Evolutionary conservation across 2,797 vertebrate species (phyloP).

Genomic region (Sebastes vulpes): DNA sequence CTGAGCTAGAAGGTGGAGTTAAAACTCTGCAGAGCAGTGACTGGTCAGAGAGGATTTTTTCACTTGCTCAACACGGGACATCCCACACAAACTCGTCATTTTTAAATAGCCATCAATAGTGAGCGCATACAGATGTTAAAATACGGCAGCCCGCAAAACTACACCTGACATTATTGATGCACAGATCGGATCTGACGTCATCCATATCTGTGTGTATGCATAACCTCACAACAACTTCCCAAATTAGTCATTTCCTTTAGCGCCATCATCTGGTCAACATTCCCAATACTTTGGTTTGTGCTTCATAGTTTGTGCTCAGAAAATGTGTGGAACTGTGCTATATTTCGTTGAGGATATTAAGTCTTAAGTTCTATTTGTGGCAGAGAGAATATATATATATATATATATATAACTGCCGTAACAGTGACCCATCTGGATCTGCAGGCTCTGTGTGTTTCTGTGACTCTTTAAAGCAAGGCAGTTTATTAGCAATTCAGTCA

Average conservation of each 20-base stretch:
- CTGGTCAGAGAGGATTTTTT: not conserved
- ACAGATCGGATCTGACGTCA: no score
- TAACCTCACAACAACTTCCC: fast-evolving
- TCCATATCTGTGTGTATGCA: no score
- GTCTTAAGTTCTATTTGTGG: not conserved
- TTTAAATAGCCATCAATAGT: no score
- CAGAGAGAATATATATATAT: not conserved
- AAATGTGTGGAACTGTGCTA: not conserved
- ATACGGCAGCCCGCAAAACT: no score
- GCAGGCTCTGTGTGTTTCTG: not conserved
- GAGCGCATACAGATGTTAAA: no score
- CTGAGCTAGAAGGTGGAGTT: not conserved
- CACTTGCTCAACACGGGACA: no score
- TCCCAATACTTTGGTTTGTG: not conserved
- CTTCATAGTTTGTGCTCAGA: not conserved
- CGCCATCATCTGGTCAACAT: not conserved
- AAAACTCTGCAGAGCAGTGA: not conserved
- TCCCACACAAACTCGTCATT: no score
- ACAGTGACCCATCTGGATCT: not conserved
- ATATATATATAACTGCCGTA: not conserved
- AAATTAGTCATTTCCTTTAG: not conserved
- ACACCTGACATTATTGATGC: no score
- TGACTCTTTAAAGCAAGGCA: constrained; percentile 8
- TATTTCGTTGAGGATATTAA: not conserved
- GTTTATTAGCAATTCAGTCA: constrained; percentile 42